Evolutionary conservation across 2,113 vertebrate species (phyloP), one percentile per base, ranked within the genome.

Genomic region (Sigmodon hispidus): DNA sequence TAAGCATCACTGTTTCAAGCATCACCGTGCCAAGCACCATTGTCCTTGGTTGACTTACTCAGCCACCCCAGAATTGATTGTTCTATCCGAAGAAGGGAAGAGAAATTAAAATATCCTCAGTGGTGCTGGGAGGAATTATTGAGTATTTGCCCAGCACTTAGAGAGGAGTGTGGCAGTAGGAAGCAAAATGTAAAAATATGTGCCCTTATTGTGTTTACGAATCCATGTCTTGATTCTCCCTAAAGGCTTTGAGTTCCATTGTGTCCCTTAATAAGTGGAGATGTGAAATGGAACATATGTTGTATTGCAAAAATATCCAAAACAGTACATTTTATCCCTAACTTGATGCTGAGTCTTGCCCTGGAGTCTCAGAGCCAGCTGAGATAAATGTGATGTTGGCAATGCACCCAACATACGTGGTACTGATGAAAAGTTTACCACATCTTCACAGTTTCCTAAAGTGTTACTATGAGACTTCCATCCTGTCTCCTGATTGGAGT

Each of bases 401-500:
- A n/a, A 72, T 3, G n/a, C 65, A 79, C 48, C 22, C 48, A 19
- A 2, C 1, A 16, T 15, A 0, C 45, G 10, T 70, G 57, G 36
- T 43, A 5, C 1, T 73, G 84, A 55, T 12, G 48, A 48, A 4
- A 45, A 85, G 63, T 48, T 87, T 19, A 21, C 12, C 72, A 45
- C 22, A 29, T 9, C 5, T 34, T 24, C 10, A 22, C 24, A 90
- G 34, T 84, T 83, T 65, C 21, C 12, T 17, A 17, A 52, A 34
- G 59, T 65, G 4, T 59, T 77, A 96, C n/a, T 70, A 85, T 90
- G 86, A 83, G 87, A 87, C 59, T 70, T 94, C 95, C 86, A 50
- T 87, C 80, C 83, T 93, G 87, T 92, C 87, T 96, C 94, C 63
- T 94, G 57, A 89, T 22, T 70, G 31, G 36, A 94, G 50, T n/a